Percentiles rank a stretch among this genome's conserved stretches.
Conservation (phyloP, 2,888 invertebrate species). For the Hemicrepidius hirtus region DNA sequence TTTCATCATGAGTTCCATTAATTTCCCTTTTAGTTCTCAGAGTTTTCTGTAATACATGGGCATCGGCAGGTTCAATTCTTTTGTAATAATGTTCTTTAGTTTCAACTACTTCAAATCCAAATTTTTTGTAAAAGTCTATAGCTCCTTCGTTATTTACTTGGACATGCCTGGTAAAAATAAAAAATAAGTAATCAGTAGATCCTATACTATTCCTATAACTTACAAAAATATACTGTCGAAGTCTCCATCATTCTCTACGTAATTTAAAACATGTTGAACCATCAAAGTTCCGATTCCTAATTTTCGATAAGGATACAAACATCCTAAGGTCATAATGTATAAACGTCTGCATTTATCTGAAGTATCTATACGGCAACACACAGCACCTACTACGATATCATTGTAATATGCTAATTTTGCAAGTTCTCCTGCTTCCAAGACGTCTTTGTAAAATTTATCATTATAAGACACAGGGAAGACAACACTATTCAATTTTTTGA, state of each 20-base stretch:
- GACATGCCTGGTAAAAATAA: conserved; percentile 70
- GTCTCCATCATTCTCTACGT: conserved; percentile 95
- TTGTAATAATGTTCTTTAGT: conserved; percentile 99
- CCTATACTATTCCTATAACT: conserved; percentile 21
- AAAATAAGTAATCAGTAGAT: too few relatives aligned
- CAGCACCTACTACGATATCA: conserved; percentile 99
- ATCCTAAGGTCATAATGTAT: conserved; percentile 99
- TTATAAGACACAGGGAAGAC: conserved; percentile 99
- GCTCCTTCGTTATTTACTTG: conserved; percentile 99
- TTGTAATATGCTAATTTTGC: conserved; percentile 99
- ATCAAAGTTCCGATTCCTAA: conserved; percentile 96
- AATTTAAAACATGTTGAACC: conserved; percentile 97
- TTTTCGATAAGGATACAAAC: conserved; percentile 96
- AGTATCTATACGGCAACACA: conserved; percentile 97
- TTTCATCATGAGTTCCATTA: conserved; percentile 46
- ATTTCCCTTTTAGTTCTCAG: conserved; percentile 73
- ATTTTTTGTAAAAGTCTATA: conserved; percentile 98
- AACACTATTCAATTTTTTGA: conserved; percentile 96
- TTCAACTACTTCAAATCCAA: conserved; percentile 98
- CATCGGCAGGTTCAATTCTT: conserved; percentile 98
- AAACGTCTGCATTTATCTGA: conserved; percentile 91
- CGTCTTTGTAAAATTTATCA: conserved; percentile 99
- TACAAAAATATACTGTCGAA: conserved; percentile 90
- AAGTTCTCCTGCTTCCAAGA: conserved; percentile 96
- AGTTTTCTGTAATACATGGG: conserved; percentile 96